These are phyloP conservation scores for Sebastes goodei DNA, from an alignment of 2,797 vertebrate species.

Conservation along the genomic window DNA sequence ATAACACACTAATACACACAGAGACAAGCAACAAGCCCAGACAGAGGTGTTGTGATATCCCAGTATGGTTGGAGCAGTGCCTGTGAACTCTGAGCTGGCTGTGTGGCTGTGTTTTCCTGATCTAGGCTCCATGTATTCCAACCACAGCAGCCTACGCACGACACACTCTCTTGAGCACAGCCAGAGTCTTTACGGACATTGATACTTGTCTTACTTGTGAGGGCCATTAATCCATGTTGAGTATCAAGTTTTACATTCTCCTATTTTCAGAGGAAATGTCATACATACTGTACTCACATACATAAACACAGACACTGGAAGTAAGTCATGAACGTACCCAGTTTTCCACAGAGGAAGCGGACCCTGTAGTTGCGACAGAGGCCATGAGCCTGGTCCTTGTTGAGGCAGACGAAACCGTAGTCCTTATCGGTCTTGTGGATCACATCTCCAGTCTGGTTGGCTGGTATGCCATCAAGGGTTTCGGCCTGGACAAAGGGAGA, in stretches of 20 bases:
- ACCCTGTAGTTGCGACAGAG: conserved; percentile 91
- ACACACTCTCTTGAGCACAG: background rate
- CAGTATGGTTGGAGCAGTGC: background rate
- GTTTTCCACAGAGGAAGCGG: conserved; percentile 93
- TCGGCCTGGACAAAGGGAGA: conserved; percentile 79
- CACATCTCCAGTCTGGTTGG: conserved; percentile 85
- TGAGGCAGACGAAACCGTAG: conserved; percentile 91
- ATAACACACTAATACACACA: background rate
- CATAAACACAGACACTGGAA: background rate
- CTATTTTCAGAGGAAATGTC: background rate
- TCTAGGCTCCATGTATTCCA: conserved; percentile 29
- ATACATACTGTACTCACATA: background rate
- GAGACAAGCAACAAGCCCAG: background rate
- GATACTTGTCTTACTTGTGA: background rate
- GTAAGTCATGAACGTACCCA: conserved; percentile 80
- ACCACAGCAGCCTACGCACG: conserved; percentile 4
- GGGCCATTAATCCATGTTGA: background rate
- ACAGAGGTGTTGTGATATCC: background rate
- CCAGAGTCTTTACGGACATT: background rate
- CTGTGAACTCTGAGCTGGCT: background rate
- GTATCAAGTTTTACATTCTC: background rate
- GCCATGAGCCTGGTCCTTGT: conserved; percentile 84
- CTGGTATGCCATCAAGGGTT: conserved; percentile 83
- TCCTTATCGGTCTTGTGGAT: conserved; percentile 89
- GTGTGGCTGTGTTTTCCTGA: background rate